Conservation (phyloP, 2,113 vertebrate genomes). For the Athene noctua region DNA sequence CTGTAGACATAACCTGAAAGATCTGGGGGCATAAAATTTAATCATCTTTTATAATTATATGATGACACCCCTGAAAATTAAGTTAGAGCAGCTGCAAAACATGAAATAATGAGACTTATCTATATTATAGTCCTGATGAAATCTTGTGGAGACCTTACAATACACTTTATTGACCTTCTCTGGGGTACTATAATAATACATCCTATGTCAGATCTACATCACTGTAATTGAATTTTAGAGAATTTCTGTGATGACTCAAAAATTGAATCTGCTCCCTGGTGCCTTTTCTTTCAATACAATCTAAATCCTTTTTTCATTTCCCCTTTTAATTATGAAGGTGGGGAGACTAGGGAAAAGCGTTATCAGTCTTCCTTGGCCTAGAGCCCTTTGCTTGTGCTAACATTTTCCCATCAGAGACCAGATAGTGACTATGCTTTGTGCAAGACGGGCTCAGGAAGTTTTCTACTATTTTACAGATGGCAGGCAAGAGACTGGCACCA, state of each 20-base stretch:
- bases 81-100: slow-evolving; percentile 59
- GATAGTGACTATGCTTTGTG: background rate
- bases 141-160: slow-evolving; percentile 13
- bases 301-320: slow-evolving; percentile 40
- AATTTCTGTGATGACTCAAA: slow-evolving; percentile 27
- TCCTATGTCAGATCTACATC: slow-evolving; percentile 28
- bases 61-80: slow-evolving; percentile 56
- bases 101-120: slow-evolving; percentile 43
- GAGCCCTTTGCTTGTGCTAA: background rate
- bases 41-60: slow-evolving; percentile 63
- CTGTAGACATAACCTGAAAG: slow-evolving; percentile 55
- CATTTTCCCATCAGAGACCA: background rate
- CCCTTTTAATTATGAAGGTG: slow-evolving; percentile 63
- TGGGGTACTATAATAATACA: slow-evolving; percentile 5
- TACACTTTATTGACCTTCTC: slow-evolving; percentile 37
- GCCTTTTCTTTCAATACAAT: slow-evolving; percentile 44
- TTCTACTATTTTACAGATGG: background rate
- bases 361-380: slow-evolving; percentile 4
- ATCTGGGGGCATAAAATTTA: slow-evolving; percentile 58
- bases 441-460: background rate
- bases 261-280: slow-evolving; percentile 36
- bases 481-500: background rate
- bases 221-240: slow-evolving; percentile 49
- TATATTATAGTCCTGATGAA: slow-evolving; percentile 31
- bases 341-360: background rate